A percentile compares a stretch with the other conserved stretches of the same genome.
These are phyloP conservation scores for Bimastos eiseni DNA, from an alignment of 2,888 invertebrate species.

Conservation along the genomic window DNA sequence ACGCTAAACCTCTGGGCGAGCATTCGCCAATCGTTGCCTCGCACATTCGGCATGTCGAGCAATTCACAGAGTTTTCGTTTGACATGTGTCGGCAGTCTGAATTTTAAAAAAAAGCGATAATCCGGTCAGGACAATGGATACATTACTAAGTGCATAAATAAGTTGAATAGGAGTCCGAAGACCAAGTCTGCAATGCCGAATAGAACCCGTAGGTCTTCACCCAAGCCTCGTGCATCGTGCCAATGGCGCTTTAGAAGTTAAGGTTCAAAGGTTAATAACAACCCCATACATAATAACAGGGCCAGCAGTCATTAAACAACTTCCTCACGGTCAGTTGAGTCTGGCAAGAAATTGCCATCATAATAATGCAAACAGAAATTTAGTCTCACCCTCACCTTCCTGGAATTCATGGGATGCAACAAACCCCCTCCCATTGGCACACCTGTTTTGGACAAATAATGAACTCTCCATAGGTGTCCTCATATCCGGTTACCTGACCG, in stretches of 20 bases:
- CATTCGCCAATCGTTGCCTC: conserved; percentile 93
- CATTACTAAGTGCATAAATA: no score
- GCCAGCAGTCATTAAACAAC: background rate
- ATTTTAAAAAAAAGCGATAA: no score
- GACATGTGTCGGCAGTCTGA: background rate
- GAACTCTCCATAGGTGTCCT: background rate
- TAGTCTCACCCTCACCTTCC: background rate
- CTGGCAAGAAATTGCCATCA: background rate
- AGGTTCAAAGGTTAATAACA: background rate
- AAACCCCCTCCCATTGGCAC: background rate
- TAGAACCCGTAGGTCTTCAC: no score
- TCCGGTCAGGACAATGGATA: no score
- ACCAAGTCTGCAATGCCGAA: no score
- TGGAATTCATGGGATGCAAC: background rate
- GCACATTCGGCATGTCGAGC: conserved; percentile 83
- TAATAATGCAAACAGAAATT: background rate
- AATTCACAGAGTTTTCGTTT: conserved; percentile 68
- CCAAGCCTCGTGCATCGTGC: no score
- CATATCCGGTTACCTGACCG: background rate
- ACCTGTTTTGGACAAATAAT: background rate
- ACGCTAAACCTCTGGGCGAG: conserved; percentile 86
- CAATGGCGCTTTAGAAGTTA: no score
- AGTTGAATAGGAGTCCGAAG: no score
- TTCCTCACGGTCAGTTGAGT: background rate
- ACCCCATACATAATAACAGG: background rate